Evolutionary conservation across 2,888 invertebrate genomes (phyloP).

Genomic region (Pristionchus exspectatus): DNA sequence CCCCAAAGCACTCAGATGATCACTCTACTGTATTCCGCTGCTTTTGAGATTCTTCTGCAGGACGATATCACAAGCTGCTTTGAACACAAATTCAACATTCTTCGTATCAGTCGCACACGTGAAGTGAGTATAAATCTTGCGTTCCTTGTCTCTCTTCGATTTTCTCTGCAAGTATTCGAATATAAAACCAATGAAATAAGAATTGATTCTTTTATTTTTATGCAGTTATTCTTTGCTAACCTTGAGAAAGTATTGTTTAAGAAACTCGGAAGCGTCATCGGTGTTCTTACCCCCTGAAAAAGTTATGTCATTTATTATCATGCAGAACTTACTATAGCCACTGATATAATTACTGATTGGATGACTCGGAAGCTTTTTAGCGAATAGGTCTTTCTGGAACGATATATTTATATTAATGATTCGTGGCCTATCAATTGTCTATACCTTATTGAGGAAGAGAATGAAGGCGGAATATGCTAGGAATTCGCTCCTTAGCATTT

Average conservation of each 20-base stretch:
- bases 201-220: too few species aligned
- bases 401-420: not conserved
- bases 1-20: not conserved
- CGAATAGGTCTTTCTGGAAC: conserved; percentile 58
- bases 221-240: not conserved
- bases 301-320: not conserved
- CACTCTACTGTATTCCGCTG: conserved; percentile 51
- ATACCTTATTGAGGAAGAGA: conserved; percentile 63
- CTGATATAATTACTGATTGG: conserved; percentile 57
- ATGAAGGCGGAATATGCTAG: conserved; percentile 60
- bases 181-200: too few species aligned
- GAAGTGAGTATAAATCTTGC: too few species aligned
- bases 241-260: conserved; percentile 51
- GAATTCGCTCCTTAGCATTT: conserved; percentile 60
- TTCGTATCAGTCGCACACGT: too few species aligned
- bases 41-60: too few species aligned
- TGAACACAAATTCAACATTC: too few species aligned
- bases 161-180: conserved; percentile 41
- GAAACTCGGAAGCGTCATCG: conserved; percentile 20
- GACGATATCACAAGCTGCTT: too few species aligned
- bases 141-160: conserved; percentile 14
- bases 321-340: conserved; percentile 51
- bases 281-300: not conserved
- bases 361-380: conserved; percentile 55
- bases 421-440: not conserved